phyloP scores from a whole-genome alignment of 1,140 invertebrate genomes.

The Brevipalpus yothersi region DNA sequence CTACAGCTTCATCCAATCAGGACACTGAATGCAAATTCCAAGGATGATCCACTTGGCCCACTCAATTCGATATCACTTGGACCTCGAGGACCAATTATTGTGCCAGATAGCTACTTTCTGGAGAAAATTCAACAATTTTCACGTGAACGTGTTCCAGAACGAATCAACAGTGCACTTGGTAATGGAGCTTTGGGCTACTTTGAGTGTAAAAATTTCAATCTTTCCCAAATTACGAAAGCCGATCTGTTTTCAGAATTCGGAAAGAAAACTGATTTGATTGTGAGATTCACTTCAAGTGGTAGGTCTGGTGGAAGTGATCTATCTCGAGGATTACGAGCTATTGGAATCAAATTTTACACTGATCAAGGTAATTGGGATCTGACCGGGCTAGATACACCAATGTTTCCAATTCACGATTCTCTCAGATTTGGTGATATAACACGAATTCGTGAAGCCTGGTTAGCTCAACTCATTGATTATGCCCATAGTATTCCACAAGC shows the following conservation, averaged over 20 bases:
- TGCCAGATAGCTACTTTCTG: constrained; percentile 59
- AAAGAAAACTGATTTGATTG: constrained; percentile 51
- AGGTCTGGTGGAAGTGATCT: constrained; percentile 74
- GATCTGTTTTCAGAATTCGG: constrained; percentile 53
- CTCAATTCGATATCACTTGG: too few species aligned
- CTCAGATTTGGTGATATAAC: constrained; percentile 73
- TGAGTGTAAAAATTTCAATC: constrained; percentile 64
- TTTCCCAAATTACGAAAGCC: constrained; percentile 57
- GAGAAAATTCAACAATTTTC: constrained; percentile 75
- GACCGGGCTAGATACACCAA: constrained; percentile 84
- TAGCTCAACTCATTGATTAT: too few species aligned
- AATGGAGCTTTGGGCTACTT: constrained; percentile 90
- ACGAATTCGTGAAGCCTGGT: constrained; percentile 32
- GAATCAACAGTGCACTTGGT: constrained; percentile 92
- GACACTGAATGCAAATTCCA: too few species aligned
- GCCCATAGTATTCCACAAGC: too few species aligned
- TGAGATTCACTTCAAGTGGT: constrained; percentile 60
- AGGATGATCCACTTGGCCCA: too few species aligned
- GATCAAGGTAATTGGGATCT: constrained; percentile 90
- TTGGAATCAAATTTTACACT: constrained; percentile 85
- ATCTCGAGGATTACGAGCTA: constrained; percentile 68
- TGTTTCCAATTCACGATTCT: constrained; percentile 85
- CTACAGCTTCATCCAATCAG: too few species aligned
- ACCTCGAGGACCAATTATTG: constrained; percentile 43
- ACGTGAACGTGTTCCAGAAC: constrained; percentile 78